Evolutionary conservation across 2,113 vertebrate species (phyloP).

Genomic region (Tychaedon coryphoeus): DNA sequence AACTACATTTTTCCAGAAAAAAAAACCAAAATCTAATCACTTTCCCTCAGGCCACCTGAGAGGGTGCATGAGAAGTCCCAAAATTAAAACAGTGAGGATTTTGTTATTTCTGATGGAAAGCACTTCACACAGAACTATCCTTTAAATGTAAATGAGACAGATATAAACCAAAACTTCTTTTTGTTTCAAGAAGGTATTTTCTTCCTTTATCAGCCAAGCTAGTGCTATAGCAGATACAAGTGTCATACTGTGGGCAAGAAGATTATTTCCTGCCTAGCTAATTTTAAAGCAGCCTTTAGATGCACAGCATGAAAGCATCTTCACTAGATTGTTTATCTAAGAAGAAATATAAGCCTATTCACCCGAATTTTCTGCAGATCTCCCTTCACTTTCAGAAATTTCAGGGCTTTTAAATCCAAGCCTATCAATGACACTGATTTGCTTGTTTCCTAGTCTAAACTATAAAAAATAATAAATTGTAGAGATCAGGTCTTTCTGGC

Average conservation of each 20-base stretch:
- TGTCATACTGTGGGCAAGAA: neutral
- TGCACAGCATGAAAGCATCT: neutral
- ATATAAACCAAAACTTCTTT: neutral
- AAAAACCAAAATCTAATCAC: neutral
- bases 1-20: neutral
- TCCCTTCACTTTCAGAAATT: neutral
- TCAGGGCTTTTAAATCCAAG: neutral
- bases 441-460: neutral
- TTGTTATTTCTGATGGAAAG: neutral
- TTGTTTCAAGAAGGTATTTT: neutral
- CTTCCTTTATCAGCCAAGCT: neutral
- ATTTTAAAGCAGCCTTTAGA: neutral
- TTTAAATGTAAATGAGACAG: neutral
- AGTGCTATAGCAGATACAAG: neutral
- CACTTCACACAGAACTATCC: neutral
- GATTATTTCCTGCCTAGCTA: neutral
- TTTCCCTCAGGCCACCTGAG: neutral
- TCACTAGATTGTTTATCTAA: neutral
- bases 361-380: neutral
- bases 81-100: neutral
- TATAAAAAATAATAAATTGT: neutral
- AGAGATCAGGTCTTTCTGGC: neutral
- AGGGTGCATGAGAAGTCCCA: neutral
- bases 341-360: neutral
- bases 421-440: neutral